Conservation (phyloP, 2,888 invertebrate genomes). For the Nephrotoma appendiculata region DNA sequence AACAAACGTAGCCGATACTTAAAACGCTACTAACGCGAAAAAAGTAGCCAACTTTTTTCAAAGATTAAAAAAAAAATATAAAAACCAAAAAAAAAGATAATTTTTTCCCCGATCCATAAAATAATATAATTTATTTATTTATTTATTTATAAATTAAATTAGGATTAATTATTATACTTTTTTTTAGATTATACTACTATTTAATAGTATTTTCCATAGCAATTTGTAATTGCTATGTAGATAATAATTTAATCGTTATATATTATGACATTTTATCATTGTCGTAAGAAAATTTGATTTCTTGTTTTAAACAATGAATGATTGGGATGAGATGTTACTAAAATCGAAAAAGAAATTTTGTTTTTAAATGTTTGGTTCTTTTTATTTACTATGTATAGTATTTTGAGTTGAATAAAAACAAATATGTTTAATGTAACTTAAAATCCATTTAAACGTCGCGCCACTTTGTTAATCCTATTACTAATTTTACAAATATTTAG, state of each 20-base stretch:
- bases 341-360: neutral
- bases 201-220: neutral
- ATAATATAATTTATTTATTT: slow-evolving; percentile 2
- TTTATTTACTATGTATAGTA: neutral
- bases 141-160: neutral
- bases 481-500: neutral
- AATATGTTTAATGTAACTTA: neutral
- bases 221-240: neutral
- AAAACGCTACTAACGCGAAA: slow-evolving; percentile 32
- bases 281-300: neutral
- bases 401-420: neutral
- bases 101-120: slow-evolving; percentile 7
- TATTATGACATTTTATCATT: neutral
- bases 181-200: slow-evolving; percentile 2
- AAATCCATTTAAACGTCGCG: neutral
- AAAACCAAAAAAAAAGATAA: neutral
- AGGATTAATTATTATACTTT: neutral
- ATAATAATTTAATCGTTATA: neutral
- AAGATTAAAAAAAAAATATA: neutral
- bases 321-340: neutral
- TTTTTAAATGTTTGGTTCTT: neutral
- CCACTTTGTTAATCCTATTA: neutral
- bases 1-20: slow-evolving; percentile 35
- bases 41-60: slow-evolving; percentile 11
- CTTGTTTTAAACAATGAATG: neutral